These are phyloP conservation scores for Suillia variegata DNA, from an alignment of 2,888 invertebrate genomes.

Conservation along the genomic window DNA sequence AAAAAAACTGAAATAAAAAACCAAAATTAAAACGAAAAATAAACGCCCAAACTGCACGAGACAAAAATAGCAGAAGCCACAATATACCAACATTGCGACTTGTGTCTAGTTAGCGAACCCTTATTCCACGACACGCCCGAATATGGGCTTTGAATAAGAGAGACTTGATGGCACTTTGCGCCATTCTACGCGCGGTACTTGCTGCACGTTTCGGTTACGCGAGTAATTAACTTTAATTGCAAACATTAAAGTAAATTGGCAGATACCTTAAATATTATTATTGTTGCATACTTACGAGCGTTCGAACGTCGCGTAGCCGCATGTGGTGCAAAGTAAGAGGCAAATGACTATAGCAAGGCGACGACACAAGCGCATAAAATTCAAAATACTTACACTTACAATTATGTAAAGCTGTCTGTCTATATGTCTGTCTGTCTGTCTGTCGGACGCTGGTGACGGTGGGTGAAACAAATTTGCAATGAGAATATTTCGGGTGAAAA, in stretches of 20 bases:
- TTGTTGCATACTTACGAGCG: constrained; percentile 47
- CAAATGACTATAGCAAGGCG: background rate
- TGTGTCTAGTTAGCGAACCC: background rate
- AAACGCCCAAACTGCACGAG: background rate
- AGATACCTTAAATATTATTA: constrained; percentile 58
- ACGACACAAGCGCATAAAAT: background rate
- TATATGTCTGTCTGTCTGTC: no score
- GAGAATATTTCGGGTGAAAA: no score
- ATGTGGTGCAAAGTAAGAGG: background rate
- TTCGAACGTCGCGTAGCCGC: background rate
- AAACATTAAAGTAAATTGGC: constrained; percentile 59
- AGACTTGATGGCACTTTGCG: no score
- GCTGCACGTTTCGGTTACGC: constrained; percentile 54
- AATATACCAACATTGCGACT: background rate
- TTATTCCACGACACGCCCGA: constrained; percentile 13
- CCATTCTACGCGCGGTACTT: background rate
- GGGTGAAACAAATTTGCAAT: no score
- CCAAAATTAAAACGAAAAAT: constrained; percentile 23
- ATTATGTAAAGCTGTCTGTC: no score
- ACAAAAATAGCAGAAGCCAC: background rate
- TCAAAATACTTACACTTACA: background rate
- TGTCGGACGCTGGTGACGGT: no score
- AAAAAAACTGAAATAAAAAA: constrained; percentile 35
- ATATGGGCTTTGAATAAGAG: no score
- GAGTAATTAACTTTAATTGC: constrained; percentile 60